phyloP scores from a whole-genome alignment of 2,797 vertebrate species.

The Oreochromis grahami region DNA sequence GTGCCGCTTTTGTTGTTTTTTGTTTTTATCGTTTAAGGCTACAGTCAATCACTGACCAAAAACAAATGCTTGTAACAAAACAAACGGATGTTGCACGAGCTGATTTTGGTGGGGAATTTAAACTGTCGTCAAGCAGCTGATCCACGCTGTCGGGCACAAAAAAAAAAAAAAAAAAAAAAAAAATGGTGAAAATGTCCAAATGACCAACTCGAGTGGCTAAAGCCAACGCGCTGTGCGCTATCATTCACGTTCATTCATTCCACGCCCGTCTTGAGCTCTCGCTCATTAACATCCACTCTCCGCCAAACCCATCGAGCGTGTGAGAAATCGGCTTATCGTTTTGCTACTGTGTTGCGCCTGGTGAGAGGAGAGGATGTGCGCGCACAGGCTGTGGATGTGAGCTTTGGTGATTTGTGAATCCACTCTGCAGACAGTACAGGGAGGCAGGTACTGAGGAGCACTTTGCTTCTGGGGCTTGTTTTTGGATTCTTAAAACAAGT shows the following conservation, averaged over 20 bases:
- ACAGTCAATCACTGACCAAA: neutral
- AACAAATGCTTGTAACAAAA: neutral
- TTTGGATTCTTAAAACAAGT: slow-evolving; percentile 4
- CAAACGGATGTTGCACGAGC: neutral
- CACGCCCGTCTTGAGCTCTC: slow-evolving; percentile 12
- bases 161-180: fast-evolving
- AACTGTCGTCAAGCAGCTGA: slow-evolving; percentile 1
- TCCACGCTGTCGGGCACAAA: neutral
- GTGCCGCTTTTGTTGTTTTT: neutral
- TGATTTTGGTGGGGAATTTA: slow-evolving; percentile 7
- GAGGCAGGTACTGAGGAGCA: slow-evolving; percentile 6
- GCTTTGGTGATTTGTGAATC: slow-evolving; percentile 17
- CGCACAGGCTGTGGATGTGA: slow-evolving; percentile 29
- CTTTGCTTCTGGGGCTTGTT: neutral
- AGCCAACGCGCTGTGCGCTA: neutral
- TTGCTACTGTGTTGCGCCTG: slow-evolving; percentile 14
- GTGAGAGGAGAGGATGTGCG: slow-evolving; percentile 35
- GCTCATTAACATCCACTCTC: slow-evolving; percentile 38
- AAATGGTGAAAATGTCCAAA: slow-evolving; percentile 16
- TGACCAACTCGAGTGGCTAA: neutral
- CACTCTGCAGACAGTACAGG: slow-evolving; percentile 5
- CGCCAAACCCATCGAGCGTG: neutral
- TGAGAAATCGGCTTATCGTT: slow-evolving; percentile 46
- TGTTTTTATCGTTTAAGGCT: neutral
- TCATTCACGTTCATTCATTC: neutral